Evolutionary conservation across 2,797 vertebrate genomes (phyloP), one percentile per base, ranked within the genome.

Genomic region (Linurgus olivaceus): DNA sequence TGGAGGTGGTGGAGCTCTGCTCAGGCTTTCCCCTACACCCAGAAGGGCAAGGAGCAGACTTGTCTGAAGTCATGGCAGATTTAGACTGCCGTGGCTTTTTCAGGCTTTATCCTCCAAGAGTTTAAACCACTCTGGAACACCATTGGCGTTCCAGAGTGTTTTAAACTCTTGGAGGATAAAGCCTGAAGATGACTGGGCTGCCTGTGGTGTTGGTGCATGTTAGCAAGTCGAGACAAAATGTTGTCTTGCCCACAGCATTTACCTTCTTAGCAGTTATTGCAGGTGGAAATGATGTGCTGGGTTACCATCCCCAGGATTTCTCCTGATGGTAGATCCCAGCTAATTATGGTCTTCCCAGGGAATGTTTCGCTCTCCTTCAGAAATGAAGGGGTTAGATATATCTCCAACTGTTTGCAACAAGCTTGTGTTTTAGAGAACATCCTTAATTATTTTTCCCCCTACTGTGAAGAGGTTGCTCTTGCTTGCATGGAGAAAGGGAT

Each of bases 211-310:
- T 88, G 38, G n/a, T 38, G 31, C 11, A 17, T 0, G 0, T 45
- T n/a, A 25, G 11, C 0, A 1, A 76, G 54, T 42, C 0, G 0
- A 83, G 44, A 42, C 11, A 50, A 79, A 88, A 7, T 25, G 7
- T 25, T 42, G n/a, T 17, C 33, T 55, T 83, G 59, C 17, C 35
- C 42, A 25, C 17, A 55, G 35, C 42, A 55, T 48, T 48, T 44
- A 63, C 7, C 18, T 35, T 76, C 86, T 26, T 26, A 59, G 17
- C 15, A 26, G 17, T 75, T 78, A n/a, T 25, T 1, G 5, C 24
- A 42, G 20, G 13, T 79, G 29, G 61, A 75, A 67, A 17, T 45
- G 17, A 15, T 0, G 0, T 61, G 35, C 9, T 50, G 51, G 20
- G 13, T 76, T 61, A 42, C 12, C 8, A 26, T 13, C 20, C 21